These are phyloP conservation scores for Embiotoca jacksoni DNA, from an alignment of 2,113 vertebrate genomes.

Conservation along the genomic window DNA sequence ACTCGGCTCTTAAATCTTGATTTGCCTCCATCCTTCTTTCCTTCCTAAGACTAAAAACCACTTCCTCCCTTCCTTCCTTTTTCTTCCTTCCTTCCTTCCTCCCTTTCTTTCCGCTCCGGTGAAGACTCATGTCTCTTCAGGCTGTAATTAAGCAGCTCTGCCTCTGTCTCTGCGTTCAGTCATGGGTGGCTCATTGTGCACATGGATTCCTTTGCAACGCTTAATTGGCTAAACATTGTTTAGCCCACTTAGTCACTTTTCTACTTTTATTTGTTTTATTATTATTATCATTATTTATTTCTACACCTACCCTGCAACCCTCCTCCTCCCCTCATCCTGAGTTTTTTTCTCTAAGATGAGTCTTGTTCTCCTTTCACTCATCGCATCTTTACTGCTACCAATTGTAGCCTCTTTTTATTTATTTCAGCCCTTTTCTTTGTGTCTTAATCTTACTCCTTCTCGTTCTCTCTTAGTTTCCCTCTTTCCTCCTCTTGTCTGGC, in stretches of 20 bases:
- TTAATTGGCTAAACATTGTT: constrained; percentile 77
- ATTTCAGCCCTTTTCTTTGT: neutral
- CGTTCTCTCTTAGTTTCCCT: neutral
- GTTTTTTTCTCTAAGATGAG: neutral
- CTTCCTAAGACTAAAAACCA: neutral
- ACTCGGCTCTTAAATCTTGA: too few species aligned
- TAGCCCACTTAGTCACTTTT: constrained; percentile 55
- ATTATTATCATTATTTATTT: constrained; percentile 18
- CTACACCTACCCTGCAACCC: neutral
- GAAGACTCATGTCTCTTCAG: constrained; percentile 71
- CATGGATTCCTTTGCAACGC: constrained; percentile 71
- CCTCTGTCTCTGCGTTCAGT: constrained; percentile 69
- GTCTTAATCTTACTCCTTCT: neutral
- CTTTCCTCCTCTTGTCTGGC: constrained; percentile 58
- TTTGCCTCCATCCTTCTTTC: neutral
- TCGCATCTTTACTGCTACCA: neutral
- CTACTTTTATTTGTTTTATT: constrained; percentile 35
- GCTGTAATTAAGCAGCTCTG: constrained; percentile 77
- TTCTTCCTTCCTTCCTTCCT: constrained; percentile 1
- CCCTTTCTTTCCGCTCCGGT: constrained; percentile 57
- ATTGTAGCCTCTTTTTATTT: neutral
- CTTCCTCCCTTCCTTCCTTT: neutral
- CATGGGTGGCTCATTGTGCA: constrained; percentile 75
- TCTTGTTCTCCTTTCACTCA: neutral
- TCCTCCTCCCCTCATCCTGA: neutral